Evolutionary conservation across 2,888 invertebrate genomes (phyloP).

Genomic region (Mesochorus sp.): DNA sequence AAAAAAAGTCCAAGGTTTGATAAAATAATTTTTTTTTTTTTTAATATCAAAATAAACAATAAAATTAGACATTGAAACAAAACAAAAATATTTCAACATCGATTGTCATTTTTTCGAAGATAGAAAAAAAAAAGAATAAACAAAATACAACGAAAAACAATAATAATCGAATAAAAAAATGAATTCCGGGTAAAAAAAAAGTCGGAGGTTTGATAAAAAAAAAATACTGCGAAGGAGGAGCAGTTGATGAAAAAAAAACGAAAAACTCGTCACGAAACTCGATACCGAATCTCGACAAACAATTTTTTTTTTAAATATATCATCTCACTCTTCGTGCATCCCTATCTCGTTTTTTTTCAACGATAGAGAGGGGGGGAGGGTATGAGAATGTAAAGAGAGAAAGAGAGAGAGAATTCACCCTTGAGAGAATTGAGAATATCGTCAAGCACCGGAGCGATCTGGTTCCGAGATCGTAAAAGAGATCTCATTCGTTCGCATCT

Average conservation of each 20-base stretch:
- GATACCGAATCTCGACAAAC: slow-evolving; percentile 62
- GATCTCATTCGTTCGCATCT: slow-evolving; percentile 59
- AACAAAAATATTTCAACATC: background rate
- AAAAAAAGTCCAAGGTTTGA: no score
- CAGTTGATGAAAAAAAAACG: slow-evolving; percentile 39
- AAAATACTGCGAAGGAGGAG: slow-evolving; percentile 36
- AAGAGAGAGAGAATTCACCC: slow-evolving; percentile 57
- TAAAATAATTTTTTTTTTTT: no score
- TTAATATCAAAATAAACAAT: no score
- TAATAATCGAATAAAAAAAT: background rate
- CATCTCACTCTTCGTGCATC: slow-evolving; percentile 35
- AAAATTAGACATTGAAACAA: background rate
- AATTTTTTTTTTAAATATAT: slow-evolving; percentile 59
- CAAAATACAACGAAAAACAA: background rate
- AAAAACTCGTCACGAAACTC: slow-evolving; percentile 59
- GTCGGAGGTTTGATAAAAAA: slow-evolving; percentile 11
- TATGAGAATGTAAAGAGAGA: slow-evolving; percentile 40
- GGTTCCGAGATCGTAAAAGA: slow-evolving; percentile 64
- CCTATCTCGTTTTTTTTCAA: slow-evolving; percentile 21
- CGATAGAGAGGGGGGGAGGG: background rate
- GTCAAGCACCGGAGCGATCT: slow-evolving; percentile 55
- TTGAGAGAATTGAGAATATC: slow-evolving; percentile 54
- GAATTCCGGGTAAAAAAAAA: slow-evolving; percentile 40
- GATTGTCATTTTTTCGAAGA: no score
- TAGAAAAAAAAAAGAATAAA: background rate